A percentile compares a stretch with the other conserved stretches of the same genome.
Conservation (phyloP, 2,888 invertebrate genomes). For the Tipula confusa region DNA sequence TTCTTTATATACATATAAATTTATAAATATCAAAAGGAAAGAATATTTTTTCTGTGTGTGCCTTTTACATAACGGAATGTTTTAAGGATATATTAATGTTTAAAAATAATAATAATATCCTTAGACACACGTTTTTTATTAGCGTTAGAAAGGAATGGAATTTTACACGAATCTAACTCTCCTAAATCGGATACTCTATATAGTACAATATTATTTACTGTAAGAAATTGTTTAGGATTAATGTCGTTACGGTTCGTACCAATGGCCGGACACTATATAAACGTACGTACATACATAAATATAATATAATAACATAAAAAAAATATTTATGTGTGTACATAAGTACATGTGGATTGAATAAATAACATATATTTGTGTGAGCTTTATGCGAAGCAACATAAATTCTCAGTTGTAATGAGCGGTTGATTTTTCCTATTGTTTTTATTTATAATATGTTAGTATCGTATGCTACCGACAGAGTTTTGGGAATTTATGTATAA, state of each 20-base stretch:
- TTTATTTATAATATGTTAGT: background rate
- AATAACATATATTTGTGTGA: background rate
- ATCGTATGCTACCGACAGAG: background rate
- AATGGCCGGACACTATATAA: background rate
- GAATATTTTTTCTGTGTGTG: background rate
- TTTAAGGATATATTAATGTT: constrained; percentile 3
- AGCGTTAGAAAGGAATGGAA: background rate
- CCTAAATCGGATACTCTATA: background rate
- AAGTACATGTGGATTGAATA: constrained; percentile 6
- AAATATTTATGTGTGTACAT: background rate
- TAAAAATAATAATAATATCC: background rate
- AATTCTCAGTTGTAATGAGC: background rate
- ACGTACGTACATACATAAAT: background rate
- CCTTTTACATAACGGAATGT: background rate
- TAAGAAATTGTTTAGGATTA: constrained; percentile 25
- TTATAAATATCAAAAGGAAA: background rate
- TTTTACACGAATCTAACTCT: background rate
- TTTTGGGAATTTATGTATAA: background rate
- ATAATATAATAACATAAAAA: background rate
- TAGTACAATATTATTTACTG: background rate
- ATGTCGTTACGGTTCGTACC: constrained; percentile 25
- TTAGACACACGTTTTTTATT: constrained; percentile 3
- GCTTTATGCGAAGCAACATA: background rate
- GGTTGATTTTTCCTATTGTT: background rate
- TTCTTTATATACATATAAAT: background rate